These are phyloP conservation scores for Macroglossus sobrinus DNA, from an alignment of 2,113 vertebrate species.

Conservation along the genomic window DNA sequence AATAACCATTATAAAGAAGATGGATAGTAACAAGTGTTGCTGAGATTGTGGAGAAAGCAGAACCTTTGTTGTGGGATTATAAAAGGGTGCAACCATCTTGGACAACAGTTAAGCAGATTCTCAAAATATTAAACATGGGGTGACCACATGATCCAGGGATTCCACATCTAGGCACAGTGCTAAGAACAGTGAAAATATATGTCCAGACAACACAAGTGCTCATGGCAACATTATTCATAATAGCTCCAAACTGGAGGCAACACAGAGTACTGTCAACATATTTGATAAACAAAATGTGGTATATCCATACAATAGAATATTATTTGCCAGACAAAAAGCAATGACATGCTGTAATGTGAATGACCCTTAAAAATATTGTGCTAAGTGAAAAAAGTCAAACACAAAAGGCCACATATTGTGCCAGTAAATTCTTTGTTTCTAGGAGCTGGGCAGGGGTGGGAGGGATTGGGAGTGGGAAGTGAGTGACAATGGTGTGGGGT, in stretches of 20 bases:
- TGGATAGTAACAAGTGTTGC: not conserved
- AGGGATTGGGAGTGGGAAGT: fast-evolving
- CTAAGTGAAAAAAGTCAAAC: not conserved
- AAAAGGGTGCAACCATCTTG: not conserved
- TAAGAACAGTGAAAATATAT: not conserved
- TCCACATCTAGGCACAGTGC: not conserved
- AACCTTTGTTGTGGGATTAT: not conserved
- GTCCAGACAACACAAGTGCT: not conserved
- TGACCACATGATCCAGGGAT: not conserved
- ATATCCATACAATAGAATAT: not conserved
- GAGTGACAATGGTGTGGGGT: not conserved
- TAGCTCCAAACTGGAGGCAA: not conserved
- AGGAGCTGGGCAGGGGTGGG: not conserved
- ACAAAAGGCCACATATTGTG: not conserved
- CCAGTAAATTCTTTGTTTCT: not conserved
- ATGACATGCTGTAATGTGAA: no score
- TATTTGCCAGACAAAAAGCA: not conserved
- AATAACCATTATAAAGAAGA: not conserved
- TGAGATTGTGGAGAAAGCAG: not conserved
- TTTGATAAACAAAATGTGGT: not conserved
- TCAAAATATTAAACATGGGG: not conserved
- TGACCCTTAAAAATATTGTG: not conserved
- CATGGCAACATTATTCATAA: not conserved
- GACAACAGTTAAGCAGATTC: not conserved
- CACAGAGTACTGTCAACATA: not conserved